phyloP scores from a whole-genome alignment of 2,113 vertebrate genomes.

The Gracilinanus agilis region DNA sequence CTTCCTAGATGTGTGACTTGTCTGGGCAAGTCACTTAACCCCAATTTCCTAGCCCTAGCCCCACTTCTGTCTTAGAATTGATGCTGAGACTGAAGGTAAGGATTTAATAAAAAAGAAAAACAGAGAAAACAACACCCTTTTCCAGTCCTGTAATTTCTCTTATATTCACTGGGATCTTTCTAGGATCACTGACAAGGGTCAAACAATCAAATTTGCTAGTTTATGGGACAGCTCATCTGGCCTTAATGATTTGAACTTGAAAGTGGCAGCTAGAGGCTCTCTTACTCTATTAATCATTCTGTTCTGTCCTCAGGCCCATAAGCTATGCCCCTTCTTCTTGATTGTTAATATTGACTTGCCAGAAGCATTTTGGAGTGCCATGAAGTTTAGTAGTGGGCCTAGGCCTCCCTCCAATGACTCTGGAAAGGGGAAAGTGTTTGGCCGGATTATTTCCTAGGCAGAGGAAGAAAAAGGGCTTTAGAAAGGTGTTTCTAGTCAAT shows the following conservation, averaged over 20 bases:
- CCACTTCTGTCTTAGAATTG: no score
- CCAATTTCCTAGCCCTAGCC: no score
- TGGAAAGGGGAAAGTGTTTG: neutral
- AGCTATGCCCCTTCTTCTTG: neutral
- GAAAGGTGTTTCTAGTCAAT: neutral
- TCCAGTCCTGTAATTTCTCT: neutral
- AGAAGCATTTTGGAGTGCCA: neutral
- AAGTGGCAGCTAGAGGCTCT: neutral
- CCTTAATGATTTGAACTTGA: neutral
- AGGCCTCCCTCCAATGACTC: neutral
- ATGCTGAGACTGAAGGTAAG: no score
- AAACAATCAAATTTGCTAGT: neutral
- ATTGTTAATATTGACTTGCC: neutral
- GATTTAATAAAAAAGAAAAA: no score
- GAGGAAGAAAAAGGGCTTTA: neutral
- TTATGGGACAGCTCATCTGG: neutral
- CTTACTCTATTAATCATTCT: neutral
- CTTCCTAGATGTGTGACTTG: no score
- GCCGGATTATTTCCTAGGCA: neutral
- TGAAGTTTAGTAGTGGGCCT: neutral
- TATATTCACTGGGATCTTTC: neutral
- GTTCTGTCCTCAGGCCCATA: neutral
- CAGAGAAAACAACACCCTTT: neutral
- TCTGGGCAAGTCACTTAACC: no score
- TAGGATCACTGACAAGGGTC: neutral